phyloP scores from a whole-genome alignment of 2,797 vertebrate species.

The Sitta carolinensis region DNA sequence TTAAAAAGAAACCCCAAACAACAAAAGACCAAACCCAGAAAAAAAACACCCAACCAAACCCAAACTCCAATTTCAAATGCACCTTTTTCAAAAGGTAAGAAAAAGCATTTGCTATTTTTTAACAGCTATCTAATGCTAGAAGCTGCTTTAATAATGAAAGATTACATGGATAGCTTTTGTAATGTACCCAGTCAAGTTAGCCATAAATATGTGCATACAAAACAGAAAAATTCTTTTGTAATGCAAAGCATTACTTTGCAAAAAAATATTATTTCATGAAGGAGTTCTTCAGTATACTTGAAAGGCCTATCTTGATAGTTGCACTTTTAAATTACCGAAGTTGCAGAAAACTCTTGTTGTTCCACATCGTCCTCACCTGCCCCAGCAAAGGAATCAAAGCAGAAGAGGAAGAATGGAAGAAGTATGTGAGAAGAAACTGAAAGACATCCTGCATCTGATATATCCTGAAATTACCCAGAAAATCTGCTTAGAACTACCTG shows the following conservation, averaged over 20 bases:
- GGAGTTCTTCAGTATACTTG: neutral
- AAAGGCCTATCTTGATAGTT: neutral
- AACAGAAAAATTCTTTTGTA: constrained; percentile 54
- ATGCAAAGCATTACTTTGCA: neutral
- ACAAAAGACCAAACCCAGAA: neutral
- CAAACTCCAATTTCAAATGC: neutral
- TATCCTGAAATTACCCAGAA: neutral
- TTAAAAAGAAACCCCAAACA: neutral
- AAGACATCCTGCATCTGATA: neutral
- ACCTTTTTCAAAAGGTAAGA: neutral
- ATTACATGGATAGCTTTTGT: constrained; percentile 27
- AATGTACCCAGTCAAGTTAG: constrained; percentile 15
- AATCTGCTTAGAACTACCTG: neutral
- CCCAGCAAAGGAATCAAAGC: constrained; percentile 34
- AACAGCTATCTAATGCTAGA: neutral
- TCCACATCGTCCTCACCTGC: neutral
- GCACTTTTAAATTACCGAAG: constrained; percentile 3
- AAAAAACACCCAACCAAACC: neutral
- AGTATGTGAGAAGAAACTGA: constrained; percentile 13
- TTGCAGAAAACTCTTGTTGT: constrained; percentile 16
- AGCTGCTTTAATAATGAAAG: constrained; percentile 36
- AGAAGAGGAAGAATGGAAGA: neutral
- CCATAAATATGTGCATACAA: constrained; percentile 51
- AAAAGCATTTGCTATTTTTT: neutral
- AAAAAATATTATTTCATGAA: neutral